Evolutionary conservation across 2,888 invertebrate species (phyloP).

Genomic region (Melipona bicolor): DNA sequence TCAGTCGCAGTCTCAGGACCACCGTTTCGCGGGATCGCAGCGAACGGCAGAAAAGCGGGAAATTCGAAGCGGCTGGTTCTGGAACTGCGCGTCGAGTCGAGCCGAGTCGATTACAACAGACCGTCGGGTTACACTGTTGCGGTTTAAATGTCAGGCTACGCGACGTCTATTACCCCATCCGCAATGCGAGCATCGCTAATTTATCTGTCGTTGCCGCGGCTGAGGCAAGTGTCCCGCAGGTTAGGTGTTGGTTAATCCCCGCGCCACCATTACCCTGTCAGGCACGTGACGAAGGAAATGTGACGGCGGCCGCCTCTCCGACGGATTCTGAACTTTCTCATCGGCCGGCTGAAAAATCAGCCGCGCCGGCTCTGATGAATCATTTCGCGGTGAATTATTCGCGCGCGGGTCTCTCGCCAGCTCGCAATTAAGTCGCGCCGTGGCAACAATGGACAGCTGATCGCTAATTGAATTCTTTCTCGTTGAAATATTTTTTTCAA

Average conservation of each 20-base stretch:
- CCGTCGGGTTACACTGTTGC: slow-evolving; percentile 61
- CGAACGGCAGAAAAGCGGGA: slow-evolving; percentile 49
- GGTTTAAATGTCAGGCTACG: slow-evolving; percentile 71
- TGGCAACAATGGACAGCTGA: neutral
- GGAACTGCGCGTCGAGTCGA: slow-evolving; percentile 48
- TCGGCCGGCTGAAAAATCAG: slow-evolving; percentile 45
- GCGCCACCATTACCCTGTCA: slow-evolving; percentile 59
- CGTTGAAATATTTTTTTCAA: neutral
- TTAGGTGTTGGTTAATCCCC: slow-evolving; percentile 68
- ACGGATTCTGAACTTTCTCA: slow-evolving; percentile 62
- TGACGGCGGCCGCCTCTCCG: slow-evolving; percentile 57
- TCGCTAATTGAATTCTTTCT: slow-evolving; percentile 5
- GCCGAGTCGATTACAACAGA: slow-evolving; percentile 66
- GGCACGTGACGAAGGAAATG: slow-evolving; percentile 63
- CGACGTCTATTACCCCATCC: slow-evolving; percentile 74
- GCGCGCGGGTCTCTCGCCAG: slow-evolving; percentile 6
- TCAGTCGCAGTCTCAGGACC: neutral
- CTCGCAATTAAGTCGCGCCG: slow-evolving; percentile 29
- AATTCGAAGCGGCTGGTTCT: slow-evolving; percentile 44
- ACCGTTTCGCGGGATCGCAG: neutral
- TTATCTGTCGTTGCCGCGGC: slow-evolving; percentile 69
- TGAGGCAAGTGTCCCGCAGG: slow-evolving; percentile 50
- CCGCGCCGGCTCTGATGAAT: slow-evolving; percentile 29
- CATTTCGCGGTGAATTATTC: slow-evolving; percentile 53
- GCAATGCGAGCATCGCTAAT: slow-evolving; percentile 74